Conservation (phyloP, 2,113 vertebrate genomes). For the Sebastes fasciatus region DNA sequence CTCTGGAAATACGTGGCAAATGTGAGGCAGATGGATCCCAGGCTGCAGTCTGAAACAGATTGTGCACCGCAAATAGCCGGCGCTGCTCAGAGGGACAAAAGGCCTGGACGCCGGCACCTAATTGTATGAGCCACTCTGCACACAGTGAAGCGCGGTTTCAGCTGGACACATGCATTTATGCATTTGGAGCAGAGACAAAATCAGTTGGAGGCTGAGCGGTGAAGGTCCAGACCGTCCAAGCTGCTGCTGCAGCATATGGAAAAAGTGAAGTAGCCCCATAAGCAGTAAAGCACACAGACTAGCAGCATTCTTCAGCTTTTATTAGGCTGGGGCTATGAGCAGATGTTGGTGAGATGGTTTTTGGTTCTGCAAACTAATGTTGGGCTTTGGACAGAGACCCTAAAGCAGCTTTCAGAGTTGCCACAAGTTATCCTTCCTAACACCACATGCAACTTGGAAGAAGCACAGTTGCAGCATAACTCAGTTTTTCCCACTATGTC, state of each 20-base stretch:
- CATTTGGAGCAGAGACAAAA: slow-evolving; percentile 35
- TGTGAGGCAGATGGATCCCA: slow-evolving; percentile 67
- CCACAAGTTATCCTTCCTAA: not conserved
- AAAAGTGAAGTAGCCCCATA: slow-evolving; percentile 74
- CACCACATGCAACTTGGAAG: not conserved
- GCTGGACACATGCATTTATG: slow-evolving; percentile 32
- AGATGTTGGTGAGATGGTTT: slow-evolving; percentile 67
- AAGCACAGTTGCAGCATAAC: not conserved
- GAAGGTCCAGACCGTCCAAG: slow-evolving; percentile 48
- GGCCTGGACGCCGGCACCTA: slow-evolving; percentile 27
- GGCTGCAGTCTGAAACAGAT: slow-evolving; percentile 55
- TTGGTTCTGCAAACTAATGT: slow-evolving; percentile 18
- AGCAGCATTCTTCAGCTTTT: slow-evolving; percentile 76
- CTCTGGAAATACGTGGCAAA: slow-evolving; percentile 72
- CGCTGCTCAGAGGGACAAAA: slow-evolving; percentile 33
- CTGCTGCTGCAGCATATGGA: slow-evolving; percentile 70
- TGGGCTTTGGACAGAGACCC: slow-evolving; percentile 39
- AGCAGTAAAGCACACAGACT: slow-evolving; percentile 66
- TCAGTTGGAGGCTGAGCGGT: slow-evolving; percentile 16
- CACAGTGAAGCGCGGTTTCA: slow-evolving; percentile 15
- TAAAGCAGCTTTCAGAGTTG: not conserved
- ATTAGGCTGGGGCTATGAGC: slow-evolving; percentile 66
- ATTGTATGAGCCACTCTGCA: slow-evolving; percentile 1
- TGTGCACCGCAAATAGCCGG: slow-evolving; percentile 45
- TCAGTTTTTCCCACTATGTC: slow-evolving; percentile 36